Evolutionary conservation across 2,113 vertebrate species (phyloP).

Genomic region (Heteronetta atricapilla): DNA sequence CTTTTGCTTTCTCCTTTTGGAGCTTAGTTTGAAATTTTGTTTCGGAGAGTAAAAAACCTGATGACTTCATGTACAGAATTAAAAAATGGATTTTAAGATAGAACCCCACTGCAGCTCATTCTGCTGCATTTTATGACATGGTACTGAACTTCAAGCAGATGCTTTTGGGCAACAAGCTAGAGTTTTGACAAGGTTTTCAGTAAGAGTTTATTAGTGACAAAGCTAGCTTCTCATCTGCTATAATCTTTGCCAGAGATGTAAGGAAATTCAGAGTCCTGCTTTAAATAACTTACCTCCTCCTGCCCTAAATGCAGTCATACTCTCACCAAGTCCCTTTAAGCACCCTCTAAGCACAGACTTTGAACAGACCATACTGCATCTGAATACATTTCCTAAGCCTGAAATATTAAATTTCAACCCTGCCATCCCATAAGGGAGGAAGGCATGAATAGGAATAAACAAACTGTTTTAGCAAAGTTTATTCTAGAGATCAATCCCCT

Average conservation of each 20-base stretch:
- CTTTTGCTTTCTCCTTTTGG: neutral
- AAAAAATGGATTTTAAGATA: neutral
- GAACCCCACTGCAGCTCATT: neutral
- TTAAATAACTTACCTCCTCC: neutral
- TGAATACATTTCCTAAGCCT: neutral
- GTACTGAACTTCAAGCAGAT: neutral
- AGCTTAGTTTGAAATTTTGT: neutral
- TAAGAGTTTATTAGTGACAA: neutral
- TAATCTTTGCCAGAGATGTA: neutral
- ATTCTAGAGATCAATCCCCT: neutral
- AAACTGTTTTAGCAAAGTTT: neutral
- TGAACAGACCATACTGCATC: neutral
- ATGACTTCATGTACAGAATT: fast-evolving
- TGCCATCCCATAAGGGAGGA: neutral
- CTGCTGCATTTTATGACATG: neutral
- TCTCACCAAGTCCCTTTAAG: neutral
- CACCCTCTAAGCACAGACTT: neutral
- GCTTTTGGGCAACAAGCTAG: neutral
- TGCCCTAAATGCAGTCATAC: neutral
- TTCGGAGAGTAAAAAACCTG: neutral
- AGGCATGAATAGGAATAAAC: neutral
- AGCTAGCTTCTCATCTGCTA: neutral
- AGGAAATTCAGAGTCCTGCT: neutral
- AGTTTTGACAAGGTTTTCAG: neutral
- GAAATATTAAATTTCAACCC: neutral